Base-by-base conservation (phyloP, 2,797 vertebrate species). In the Halcyon smyrnensis region DNA sequence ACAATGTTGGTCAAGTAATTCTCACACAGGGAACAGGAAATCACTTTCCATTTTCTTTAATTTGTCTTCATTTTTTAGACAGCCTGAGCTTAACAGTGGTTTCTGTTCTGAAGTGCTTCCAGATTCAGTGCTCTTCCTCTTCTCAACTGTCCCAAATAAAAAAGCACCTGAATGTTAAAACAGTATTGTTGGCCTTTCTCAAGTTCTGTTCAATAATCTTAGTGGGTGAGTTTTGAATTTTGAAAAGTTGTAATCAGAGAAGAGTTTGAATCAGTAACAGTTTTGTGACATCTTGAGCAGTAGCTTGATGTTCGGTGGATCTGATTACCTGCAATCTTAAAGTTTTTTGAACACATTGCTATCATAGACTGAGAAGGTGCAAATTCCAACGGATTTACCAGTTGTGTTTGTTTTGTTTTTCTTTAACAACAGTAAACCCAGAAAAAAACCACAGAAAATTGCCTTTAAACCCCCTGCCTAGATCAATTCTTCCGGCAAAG, bases 21-120 rank as follows among this genome's bases (percentile, higher is more conserved):
- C 46, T 73, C 63, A 87, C 70, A 60, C 16, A 23, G 17, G 28
- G 56, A 94, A 82, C 77, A 84, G 77, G 86, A 96, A 96, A 95
- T 93, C 70, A 67, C 62, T 89, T 95, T 87, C 59, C 39, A 56
- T 92, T 93, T 95, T 91, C 77, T 89, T 93, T 63, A 86, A 93
- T 95, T 93, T 60, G 79, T 89, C 86, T 94, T 94, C 65, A 84
- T 89, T 84, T 93, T 92, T 87, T 4, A 76, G 94, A 89, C 92
- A 96, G 63, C 60, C 46, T 19, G 37, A 90, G 56, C 27, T 89
- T 82, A 73, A 63, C 60, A 48, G 39, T 41, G 16, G 12, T 45
- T 67, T 90, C 5, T n/a, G 36, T 87, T 87, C 63, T 69, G 74
- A 93, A 87, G 74, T 54, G n/a, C 30, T 86, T 95, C 54, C 70